Percentiles rank a stretch among this genome's conserved stretches.
These are phyloP conservation scores for Panulirus ornatus DNA, from an alignment of 1,140 invertebrate genomes.

Conservation along the genomic window DNA sequence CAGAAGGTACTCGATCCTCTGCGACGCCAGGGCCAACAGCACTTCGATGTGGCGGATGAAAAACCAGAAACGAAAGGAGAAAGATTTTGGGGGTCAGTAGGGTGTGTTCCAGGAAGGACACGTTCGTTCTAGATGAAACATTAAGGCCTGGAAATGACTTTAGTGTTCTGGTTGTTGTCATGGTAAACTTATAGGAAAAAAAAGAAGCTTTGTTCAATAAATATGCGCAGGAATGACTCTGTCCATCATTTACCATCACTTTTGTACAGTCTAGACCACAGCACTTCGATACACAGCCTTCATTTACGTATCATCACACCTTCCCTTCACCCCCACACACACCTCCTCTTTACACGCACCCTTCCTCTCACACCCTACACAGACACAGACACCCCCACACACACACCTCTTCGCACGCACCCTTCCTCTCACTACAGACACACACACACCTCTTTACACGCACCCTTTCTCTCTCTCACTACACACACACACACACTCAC, in stretches of 20 bases:
- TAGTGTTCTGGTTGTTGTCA: no score
- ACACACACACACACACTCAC: neutral
- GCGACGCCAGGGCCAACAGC: slow-evolving; percentile 89
- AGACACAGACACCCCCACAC: neutral
- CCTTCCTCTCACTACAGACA: neutral
- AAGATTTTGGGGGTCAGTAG: no score
- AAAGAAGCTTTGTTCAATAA: no score
- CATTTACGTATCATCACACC: neutral
- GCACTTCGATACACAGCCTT: neutral
- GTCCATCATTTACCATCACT: neutral
- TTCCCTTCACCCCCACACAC: neutral
- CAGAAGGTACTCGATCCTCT: slow-evolving; percentile 87
- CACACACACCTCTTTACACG: no score
- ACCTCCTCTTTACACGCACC: neutral
- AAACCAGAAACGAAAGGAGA: no score
- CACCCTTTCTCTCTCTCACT: neutral
- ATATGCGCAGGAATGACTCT: no score
- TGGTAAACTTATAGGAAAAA: no score
- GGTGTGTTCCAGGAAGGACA: no score
- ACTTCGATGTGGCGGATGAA: no score
- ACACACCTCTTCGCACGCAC: neutral
- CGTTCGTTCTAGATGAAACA: no score
- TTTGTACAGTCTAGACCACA: neutral
- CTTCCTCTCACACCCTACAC: neutral
- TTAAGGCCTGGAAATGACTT: no score